Base-by-base conservation (phyloP, 2,797 vertebrate genomes). In the Alauda arvensis region DNA sequence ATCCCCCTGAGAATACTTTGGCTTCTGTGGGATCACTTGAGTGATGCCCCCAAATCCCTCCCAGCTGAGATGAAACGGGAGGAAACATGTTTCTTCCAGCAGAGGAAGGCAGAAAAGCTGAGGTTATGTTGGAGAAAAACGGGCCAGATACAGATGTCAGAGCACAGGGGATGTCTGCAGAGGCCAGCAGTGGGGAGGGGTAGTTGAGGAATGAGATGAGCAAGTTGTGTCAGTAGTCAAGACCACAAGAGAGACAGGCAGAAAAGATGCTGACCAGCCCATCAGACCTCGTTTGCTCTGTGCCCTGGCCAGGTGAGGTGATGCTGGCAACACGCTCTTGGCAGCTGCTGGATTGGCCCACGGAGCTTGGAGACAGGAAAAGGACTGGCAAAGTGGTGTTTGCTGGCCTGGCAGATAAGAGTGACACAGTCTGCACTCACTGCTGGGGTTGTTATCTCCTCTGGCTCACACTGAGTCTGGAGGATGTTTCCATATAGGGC, bases 91-190 rank as follows among this genome's bases (percentile, higher is more conserved):
- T 83, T 90, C 53, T 69, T 78, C 42, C 48, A 45, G 60, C 21
- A 66, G 34, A 93, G 59, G 59, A 87, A 85, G 77, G 77, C 49
- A 89, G 70, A 77, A 83, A 76, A 91, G 5, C 23, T 48, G 62
- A 68, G 68, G 39, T 23, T 52, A 16, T n/a, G 29, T 33, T 5
- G 2, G 48, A 81, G 33, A 37, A 70, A 86, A 91, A 70, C 1
- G 0, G 68, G 85, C 52, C 45, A 59, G 65, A 40, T 9, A 31
- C 24, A 4, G 31, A 31, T 76, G 34, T 31, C 0, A 2, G 43
- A 82, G n/a, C 1, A 0, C 18, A 20, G 31, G 13, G 20, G 37
- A 28, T 40, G 21, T 42, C 71, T 78, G 18, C 6, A 21, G 59
- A 53, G 62, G 31, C 76, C 10, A 8, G 37, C 28, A 34, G 63